phyloP scores from a whole-genome alignment of 2,888 invertebrate genomes.

The Synergus laeviventris region DNA sequence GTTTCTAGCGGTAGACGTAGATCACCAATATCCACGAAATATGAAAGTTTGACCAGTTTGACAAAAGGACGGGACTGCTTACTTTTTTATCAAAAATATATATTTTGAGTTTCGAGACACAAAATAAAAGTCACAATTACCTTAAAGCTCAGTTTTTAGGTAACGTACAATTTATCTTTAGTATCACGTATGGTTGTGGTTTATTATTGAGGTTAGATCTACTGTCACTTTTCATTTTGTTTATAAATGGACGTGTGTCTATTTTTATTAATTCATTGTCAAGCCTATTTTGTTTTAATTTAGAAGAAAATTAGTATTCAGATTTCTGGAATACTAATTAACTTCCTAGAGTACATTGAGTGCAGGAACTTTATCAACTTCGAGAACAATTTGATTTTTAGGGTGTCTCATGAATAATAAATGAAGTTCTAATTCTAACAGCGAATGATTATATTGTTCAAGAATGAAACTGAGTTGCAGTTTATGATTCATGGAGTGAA shows the following conservation, averaged over 20 bases:
- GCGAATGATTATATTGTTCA: neutral
- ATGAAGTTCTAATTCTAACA: conserved; percentile 12
- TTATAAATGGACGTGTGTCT: neutral
- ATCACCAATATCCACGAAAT: neutral
- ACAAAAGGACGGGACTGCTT: too few species aligned
- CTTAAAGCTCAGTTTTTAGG: neutral
- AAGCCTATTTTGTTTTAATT: neutral
- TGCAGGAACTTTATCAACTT: neutral
- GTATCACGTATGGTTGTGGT: conserved; percentile 7
- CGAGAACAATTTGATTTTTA: neutral
- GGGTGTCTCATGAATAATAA: conserved; percentile 4
- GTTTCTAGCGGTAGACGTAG: conserved; percentile 9
- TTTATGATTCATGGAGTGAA: neutral
- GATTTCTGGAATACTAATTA: neutral
- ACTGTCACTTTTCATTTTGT: conserved; percentile 2
- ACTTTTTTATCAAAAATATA: neutral
- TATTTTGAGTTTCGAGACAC: neutral
- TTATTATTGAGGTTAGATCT: conserved; percentile 9
- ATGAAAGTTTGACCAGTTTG: neutral
- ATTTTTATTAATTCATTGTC: neutral
- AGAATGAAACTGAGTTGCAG: neutral
- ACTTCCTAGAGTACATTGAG: neutral
- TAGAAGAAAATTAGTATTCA: neutral
- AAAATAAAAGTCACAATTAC: neutral
- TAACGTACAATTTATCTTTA: neutral